A percentile compares a stretch with the other conserved stretches of the same genome.
phyloP scores from a whole-genome alignment of 2,113 vertebrate genomes.

The Laticauda laticaudata region DNA sequence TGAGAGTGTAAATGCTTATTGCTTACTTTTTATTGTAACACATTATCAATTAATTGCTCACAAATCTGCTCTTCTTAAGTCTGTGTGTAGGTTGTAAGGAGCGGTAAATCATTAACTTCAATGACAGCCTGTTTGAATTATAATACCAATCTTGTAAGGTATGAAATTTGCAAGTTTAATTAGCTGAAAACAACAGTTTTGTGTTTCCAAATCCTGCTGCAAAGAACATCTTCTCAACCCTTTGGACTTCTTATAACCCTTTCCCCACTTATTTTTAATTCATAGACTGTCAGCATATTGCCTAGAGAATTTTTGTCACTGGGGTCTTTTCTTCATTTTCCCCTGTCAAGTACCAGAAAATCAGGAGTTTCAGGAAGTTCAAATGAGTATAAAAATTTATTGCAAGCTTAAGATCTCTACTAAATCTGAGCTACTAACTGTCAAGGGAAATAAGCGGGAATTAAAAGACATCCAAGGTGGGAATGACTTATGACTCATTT shows the following conservation, averaged over 20 bases:
- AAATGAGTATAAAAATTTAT: neutral
- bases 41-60: constrained; percentile 68
- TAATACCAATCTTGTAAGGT: constrained; percentile 39
- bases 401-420: neutral
- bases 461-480: neutral
- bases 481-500: neutral
- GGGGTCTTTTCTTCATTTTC: constrained; percentile 33
- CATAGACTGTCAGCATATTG: neutral
- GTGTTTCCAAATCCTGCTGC: constrained; percentile 29
- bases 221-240: neutral
- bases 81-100: constrained; percentile 51
- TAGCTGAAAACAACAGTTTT: constrained; percentile 47
- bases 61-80: constrained; percentile 41
- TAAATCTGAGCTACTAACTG: neutral
- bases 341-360: constrained; percentile 9
- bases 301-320: constrained; percentile 23
- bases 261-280: neutral
- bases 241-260: neutral
- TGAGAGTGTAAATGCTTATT: constrained; percentile 45
- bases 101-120: constrained; percentile 65
- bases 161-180: constrained; percentile 62
- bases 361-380: neutral
- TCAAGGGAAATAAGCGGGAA: neutral
- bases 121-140: constrained; percentile 52
- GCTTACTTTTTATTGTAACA: constrained; percentile 57